Percentiles rank a stretch among this genome's conserved stretches.
phyloP scores from a whole-genome alignment of 2,797 vertebrate genomes.

The Parambassis ranga region DNA sequence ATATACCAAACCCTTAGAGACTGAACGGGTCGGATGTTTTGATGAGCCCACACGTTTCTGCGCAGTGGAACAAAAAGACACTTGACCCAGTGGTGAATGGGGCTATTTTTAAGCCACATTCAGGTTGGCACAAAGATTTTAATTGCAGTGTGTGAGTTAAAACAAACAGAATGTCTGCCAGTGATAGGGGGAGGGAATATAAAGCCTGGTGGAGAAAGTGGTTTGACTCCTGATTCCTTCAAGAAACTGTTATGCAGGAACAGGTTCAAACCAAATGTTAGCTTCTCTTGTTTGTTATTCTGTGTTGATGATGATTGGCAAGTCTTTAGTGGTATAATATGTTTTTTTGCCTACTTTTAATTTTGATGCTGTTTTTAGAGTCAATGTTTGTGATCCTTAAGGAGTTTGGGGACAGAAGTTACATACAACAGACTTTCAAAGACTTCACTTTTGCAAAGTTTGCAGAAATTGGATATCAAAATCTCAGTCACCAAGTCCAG shows the following conservation, averaged over 20 bases:
- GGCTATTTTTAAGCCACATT: neutral
- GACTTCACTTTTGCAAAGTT: too few species aligned
- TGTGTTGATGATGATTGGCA: too few species aligned
- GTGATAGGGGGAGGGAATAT: neutral
- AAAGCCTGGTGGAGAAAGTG: neutral
- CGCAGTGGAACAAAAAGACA: neutral
- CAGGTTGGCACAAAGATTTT: neutral
- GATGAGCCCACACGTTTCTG: neutral
- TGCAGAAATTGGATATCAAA: too few species aligned
- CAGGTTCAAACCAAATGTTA: neutral
- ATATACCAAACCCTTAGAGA: neutral
- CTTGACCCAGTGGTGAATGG: neutral
- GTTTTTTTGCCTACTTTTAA: too few species aligned
- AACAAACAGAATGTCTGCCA: neutral
- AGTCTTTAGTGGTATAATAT: too few species aligned
- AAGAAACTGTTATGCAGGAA: neutral
- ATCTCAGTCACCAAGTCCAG: too few species aligned
- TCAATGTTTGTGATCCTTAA: too few species aligned
- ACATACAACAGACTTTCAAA: too few species aligned
- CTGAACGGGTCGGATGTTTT: neutral
- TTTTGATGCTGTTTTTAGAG: too few species aligned
- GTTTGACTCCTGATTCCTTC: neutral
- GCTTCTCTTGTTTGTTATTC: neutral
- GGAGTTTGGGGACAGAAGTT: too few species aligned
- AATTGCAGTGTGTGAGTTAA: too few species aligned